phyloP scores from a whole-genome alignment of 2,113 vertebrate species.

The Kryptolebias marmoratus region DNA sequence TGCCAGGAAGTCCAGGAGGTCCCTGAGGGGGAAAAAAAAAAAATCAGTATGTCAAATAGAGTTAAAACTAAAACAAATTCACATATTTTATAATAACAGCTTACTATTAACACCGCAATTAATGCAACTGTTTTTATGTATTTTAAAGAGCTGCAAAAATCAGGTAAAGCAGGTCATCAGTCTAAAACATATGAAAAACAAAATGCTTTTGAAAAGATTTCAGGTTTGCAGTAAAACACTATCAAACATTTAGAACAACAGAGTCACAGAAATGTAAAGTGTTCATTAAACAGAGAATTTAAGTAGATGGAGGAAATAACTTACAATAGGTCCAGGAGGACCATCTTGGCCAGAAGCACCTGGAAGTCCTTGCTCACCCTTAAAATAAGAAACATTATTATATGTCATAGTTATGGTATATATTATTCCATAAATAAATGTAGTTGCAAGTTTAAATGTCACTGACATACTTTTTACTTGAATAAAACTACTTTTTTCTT shows the following conservation, averaged over 20 bases:
- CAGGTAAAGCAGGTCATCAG: no score
- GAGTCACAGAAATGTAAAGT: neutral
- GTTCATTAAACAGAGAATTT: neutral
- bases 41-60: slow-evolving; percentile 27
- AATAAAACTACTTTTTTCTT: neutral
- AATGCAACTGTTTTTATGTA: neutral
- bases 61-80: slow-evolving; percentile 7
- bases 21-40: slow-evolving; percentile 78
- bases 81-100: slow-evolving; percentile 37
- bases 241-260: neutral
- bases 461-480: neutral
- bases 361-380: slow-evolving; percentile 97
- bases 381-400: slow-evolving; percentile 15
- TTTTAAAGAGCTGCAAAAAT: neutral
- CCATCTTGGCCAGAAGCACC: slow-evolving; percentile 93
- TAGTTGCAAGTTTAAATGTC: neutral
- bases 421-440: neutral
- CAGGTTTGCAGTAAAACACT: neutral
- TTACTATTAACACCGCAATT: no score
- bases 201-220: no score
- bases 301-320: slow-evolving; percentile 28
- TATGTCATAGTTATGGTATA: neutral
- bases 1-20: slow-evolving; percentile 92
- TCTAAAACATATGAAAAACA: no score
- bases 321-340: slow-evolving; percentile 93